These are phyloP conservation scores for Alosa sapidissima DNA, from an alignment of 2,797 vertebrate genomes.

Conservation along the genomic window DNA sequence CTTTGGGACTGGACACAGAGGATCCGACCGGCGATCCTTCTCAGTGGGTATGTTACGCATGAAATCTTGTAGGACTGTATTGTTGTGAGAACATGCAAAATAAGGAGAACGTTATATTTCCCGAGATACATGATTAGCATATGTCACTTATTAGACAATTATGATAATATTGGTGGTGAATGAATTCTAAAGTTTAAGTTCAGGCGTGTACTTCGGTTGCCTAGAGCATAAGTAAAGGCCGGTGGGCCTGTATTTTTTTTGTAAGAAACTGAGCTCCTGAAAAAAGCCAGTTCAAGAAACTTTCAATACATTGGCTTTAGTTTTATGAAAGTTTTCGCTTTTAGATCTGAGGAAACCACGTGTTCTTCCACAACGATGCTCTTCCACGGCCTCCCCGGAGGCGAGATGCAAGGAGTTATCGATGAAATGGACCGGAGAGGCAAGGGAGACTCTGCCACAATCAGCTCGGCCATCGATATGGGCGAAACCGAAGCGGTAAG, in stretches of 20 bases:
- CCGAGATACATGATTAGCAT: not conserved
- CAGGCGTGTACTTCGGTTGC: not conserved
- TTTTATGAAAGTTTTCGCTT: slow-evolving; percentile 82
- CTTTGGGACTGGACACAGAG: slow-evolving; percentile 8
- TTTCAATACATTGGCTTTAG: slow-evolving; percentile 58
- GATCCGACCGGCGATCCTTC: slow-evolving; percentile 14
- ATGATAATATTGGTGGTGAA: not conserved
- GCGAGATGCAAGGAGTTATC: slow-evolving; percentile 96
- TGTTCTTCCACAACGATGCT: slow-evolving; percentile 90
- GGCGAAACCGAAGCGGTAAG: slow-evolving; percentile 97
- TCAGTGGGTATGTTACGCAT: not conserved
- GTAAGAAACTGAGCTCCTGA: not conserved
- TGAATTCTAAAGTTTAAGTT: not conserved
- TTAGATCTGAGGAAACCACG: slow-evolving; percentile 80
- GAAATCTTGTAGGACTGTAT: not conserved
- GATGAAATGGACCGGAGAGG: slow-evolving; percentile 96
- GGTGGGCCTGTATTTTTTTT: not conserved
- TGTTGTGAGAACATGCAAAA: not conserved
- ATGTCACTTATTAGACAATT: not conserved
- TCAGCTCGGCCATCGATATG: slow-evolving; percentile 98
- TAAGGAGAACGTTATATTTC: not conserved
- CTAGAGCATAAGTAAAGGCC: not conserved
- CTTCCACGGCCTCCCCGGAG: slow-evolving; percentile 96
- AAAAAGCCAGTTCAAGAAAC: not conserved
- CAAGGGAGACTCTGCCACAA: slow-evolving; percentile 91